Evolutionary conservation across 2,888 invertebrate genomes (phyloP).

Genomic region (Sipunculus nudus): DNA sequence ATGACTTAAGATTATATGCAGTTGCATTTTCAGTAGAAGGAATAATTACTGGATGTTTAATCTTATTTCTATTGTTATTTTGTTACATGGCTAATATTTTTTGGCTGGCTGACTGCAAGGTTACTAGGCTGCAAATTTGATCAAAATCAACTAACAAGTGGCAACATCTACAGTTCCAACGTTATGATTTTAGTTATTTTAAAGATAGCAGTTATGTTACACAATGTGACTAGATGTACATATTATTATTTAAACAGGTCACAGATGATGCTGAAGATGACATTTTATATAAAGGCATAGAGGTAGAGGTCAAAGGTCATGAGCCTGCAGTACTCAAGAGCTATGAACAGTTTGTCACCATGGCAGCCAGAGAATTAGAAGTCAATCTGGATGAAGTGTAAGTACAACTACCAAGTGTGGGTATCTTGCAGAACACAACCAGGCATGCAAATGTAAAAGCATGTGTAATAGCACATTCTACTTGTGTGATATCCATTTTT

Average conservation of each 20-base stretch:
- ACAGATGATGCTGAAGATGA: slow-evolving; percentile 51
- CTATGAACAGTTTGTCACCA: slow-evolving; percentile 84
- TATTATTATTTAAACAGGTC: no score
- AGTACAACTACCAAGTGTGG: slow-evolving; percentile 11
- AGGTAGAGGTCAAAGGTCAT: slow-evolving; percentile 86
- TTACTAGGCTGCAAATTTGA: no score
- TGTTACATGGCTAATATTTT: no score
- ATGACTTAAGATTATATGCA: no score
- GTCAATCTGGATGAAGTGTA: slow-evolving; percentile 69
- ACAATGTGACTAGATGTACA: no score
- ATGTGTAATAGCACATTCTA: slow-evolving; percentile 2
- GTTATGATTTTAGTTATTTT: neutral
- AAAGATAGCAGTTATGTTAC: neutral
- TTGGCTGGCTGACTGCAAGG: no score
- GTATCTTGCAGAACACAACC: neutral
- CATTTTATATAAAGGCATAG: slow-evolving; percentile 79
- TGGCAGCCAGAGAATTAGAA: slow-evolving; percentile 83
- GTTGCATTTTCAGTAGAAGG: no score
- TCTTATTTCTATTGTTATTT: no score
- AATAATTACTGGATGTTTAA: no score
- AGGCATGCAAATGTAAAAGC: no score
- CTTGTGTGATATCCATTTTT: neutral
- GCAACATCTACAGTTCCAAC: no score
- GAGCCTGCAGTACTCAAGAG: slow-evolving; percentile 88
- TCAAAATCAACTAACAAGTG: no score